Percentiles rank a stretch among this genome's conserved stretches.
These are phyloP conservation scores for Hyperopisus bebe DNA, from an alignment of 2,113 vertebrate genomes.

Conservation along the genomic window DNA sequence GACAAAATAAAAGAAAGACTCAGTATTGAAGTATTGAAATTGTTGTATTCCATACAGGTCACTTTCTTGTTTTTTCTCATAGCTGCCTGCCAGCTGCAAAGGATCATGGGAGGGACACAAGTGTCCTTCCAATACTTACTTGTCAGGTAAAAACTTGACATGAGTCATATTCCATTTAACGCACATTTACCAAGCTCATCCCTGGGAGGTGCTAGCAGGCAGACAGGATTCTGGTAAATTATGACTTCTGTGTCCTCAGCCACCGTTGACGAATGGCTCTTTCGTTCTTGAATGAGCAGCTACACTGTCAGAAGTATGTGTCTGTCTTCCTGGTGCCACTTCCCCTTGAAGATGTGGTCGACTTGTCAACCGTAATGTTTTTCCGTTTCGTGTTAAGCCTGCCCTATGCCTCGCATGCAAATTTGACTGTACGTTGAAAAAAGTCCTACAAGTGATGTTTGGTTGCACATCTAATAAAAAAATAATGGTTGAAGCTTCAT, in stretches of 20 bases:
- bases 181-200: not conserved
- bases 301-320: not conserved
- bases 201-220: not conserved
- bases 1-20: no score
- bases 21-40: no score
- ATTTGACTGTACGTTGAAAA: not conserved
- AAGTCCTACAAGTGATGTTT: not conserved
- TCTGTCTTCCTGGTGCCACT: not conserved
- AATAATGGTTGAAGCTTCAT: not conserved
- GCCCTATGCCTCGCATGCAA: not conserved
- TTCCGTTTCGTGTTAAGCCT: not conserved
- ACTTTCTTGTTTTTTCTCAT: not conserved
- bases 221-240: not conserved
- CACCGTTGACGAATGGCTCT: not conserved
- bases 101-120: not conserved
- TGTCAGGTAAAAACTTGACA: not conserved
- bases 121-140: not conserved
- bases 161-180: not conserved
- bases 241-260: not conserved
- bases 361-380: not conserved
- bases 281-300: not conserved
- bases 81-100: constrained; percentile 30
- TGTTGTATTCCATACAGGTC: not conserved
- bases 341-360: not conserved
- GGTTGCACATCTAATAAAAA: not conserved